phyloP scores from a whole-genome alignment of 1,140 invertebrate genomes.

The Bombus huntii region DNA sequence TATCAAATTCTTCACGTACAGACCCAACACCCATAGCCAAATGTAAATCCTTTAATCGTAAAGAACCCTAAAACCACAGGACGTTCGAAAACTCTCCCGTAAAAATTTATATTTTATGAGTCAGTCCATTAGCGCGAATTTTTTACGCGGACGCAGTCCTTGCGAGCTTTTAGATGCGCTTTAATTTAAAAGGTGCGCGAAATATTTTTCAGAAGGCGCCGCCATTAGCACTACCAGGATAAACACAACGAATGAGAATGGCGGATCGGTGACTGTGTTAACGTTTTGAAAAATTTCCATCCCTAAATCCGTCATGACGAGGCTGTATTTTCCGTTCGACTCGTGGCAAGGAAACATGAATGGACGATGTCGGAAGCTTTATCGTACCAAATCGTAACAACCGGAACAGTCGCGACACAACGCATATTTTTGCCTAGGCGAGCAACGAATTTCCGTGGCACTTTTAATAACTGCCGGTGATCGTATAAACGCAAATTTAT shows the following conservation, averaged over 20 bases:
- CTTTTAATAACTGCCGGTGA: slow-evolving; percentile 53
- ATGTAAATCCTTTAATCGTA: slow-evolving; percentile 22
- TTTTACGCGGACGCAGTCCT: not conserved
- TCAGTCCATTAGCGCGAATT: slow-evolving; percentile 23
- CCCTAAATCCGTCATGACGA: not conserved
- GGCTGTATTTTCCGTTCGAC: no score
- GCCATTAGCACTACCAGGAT: not conserved
- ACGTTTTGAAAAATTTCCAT: slow-evolving; percentile 6
- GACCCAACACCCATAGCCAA: not conserved
- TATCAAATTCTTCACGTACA: not conserved
- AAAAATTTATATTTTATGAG: not conserved
- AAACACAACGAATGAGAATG: not conserved
- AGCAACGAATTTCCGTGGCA: not conserved
- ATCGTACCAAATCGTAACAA: slow-evolving; percentile 10
- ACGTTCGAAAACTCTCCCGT: no score
- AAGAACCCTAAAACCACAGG: not conserved
- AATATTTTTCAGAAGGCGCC: not conserved
- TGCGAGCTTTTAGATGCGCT: slow-evolving; percentile 29
- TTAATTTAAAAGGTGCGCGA: slow-evolving; percentile 24
- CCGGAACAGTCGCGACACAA: not conserved
- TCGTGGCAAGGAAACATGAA: not conserved
- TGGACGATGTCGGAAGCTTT: slow-evolving; percentile 19
- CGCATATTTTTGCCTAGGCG: not conserved
- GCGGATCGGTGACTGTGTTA: no score
- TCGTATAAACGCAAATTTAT: slow-evolving; percentile 50